phyloP scores from a whole-genome alignment of 37 sponge, comb jelly and placozoan genomes.

The Agelas oroides region DNA sequence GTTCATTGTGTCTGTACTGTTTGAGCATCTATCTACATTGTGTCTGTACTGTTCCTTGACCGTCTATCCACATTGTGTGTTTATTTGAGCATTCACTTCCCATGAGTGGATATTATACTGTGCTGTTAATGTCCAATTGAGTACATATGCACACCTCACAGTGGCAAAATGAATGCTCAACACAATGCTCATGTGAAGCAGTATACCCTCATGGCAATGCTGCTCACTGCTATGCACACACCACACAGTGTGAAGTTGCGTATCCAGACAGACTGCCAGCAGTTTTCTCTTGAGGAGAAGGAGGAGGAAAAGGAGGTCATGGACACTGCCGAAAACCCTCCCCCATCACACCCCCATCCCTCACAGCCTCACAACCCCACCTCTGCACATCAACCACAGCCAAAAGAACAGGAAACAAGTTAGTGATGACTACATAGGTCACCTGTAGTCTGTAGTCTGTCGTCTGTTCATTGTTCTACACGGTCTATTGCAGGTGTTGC shows the following conservation, averaged over 20 bases:
- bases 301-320: not conserved
- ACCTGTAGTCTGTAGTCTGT: not conserved
- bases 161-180: no score
- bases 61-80: no score
- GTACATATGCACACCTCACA: no score
- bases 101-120: no score
- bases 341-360: not conserved
- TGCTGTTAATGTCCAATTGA: no score
- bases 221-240: no score
- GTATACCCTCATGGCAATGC: no score
- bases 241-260: slow-evolving; percentile 82
- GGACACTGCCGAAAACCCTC: not conserved
- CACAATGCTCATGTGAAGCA: no score
- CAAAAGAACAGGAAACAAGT: not conserved
- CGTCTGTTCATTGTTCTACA: not conserved
- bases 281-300: slow-evolving; percentile 62
- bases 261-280: slow-evolving; percentile 67
- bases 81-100: no score
- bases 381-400: not conserved
- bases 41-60: no score
- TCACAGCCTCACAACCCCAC: not conserved
- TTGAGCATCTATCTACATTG: no score
- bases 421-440: not conserved
- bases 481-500: not conserved
- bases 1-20: no score